Base-by-base conservation (phyloP, 2,888 invertebrate genomes). In the Luffia ferchaultella region DNA sequence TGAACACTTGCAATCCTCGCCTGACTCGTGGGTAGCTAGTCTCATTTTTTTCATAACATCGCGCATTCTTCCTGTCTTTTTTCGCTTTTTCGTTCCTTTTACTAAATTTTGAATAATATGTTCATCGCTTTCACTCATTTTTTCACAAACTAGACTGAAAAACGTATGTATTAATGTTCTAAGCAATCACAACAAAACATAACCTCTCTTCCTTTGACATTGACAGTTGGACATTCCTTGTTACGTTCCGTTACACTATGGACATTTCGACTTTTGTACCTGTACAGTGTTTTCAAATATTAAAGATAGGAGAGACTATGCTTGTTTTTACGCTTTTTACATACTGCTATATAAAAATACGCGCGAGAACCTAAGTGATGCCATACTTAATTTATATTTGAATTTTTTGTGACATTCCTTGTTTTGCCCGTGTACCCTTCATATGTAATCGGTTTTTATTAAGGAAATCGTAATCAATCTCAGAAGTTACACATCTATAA, bases 41-140 rank as follows among this genome's bases (percentile, higher is more conserved):
- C 51, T 46, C 42, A 52, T 18, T 50, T 53, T 54, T 49, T 55
- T 55, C 50, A 55, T 53, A 9, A 53, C 53, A 44, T 55, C 52
- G 7, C 45, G 45, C 45, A 45, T 52, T 52, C 51, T 53, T 52
- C 55, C 52, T 53, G 50, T 55, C 46, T 52, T 52, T 50, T 54
- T 54, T 50, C 50, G 50, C 20, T 52, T 48, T 45, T 53, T 48
- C 46, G 54, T 54, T 2, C 49, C 40, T 16, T 18, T 42, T n/a
- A 40, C 42, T 20, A 46, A 20, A 47, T 46, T 50, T 18, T 18
- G 18, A 45, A 12, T 45, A 45, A 45, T 45, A 45, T 45, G 18
- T 45, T 45, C 45, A 18, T 50, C 46, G 45, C 50, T 50, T 45
- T 45, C 41, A 50, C 17, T 50, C 42, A 50, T 50, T 50, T 50